Evolutionary conservation across 2,888 invertebrate genomes (phyloP), one percentile per base, ranked within the genome.

Genomic region (Meteorus cinctellus): DNA sequence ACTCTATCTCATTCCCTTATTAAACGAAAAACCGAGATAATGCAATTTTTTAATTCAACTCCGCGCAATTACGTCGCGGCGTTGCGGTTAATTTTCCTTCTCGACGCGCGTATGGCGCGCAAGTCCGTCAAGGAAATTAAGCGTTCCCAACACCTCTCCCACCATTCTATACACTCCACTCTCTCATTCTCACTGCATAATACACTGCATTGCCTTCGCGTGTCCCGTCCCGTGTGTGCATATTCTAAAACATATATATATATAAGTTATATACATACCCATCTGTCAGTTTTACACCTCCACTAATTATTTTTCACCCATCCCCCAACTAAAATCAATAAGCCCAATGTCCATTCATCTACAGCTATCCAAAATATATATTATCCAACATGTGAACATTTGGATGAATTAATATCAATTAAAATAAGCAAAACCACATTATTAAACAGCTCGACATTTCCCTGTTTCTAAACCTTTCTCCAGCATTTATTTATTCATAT

Each of bases 31-130:
- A 72, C 75, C 75, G 45, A 59, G 75, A 72, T 76, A 72, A 76
- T 76, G 62, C 72, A 72, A 76, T 72, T 72, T 76, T 75, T 75
- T 67, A 62, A 76, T 76, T 76, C 62, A 67, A 76, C 59, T 72
- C 27, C 72, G 67, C 41, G 75, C 75, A 76, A 76, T 76, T 76
- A 76, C 75, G 45, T 59, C 59, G 73, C 59, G 67, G 72, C 67
- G 72, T 72, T 76, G 75, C 51, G 72, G 75, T 76, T 76, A 76
- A 76, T 72, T 75, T 71, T 76, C 72, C 62, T 72, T 76, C 29
- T 48, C 66, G 29, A 67, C 59, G 48, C 71, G 71, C 27, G 60
- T 72, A 51, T 36, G 59, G 45, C 59, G 63, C 65, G 66, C 72
- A 73, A 51, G 72, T 73, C 66, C 66, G 68, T 76, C 72, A 72